These are phyloP conservation scores for Henricia sp. DNA, from an alignment of 53 echinoderm and acorn worm genomes.

Conservation along the genomic window DNA sequence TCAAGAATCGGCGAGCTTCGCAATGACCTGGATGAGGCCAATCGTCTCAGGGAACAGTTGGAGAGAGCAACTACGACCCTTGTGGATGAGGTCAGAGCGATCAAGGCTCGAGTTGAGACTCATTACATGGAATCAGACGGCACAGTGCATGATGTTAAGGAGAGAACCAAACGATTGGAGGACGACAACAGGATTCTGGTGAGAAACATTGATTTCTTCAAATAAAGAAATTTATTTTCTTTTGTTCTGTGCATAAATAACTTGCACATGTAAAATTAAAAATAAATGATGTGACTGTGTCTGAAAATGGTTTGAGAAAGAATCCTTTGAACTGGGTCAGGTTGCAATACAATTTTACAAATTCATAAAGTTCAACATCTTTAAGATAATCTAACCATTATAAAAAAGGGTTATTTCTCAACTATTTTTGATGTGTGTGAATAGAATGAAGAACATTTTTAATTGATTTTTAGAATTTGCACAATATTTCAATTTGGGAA, in stretches of 20 bases:
- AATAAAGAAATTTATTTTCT: background rate
- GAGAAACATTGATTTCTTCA: constrained; percentile 19
- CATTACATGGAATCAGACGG: constrained; percentile 76
- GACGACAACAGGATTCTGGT: constrained; percentile 90
- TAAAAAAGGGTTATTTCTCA: background rate
- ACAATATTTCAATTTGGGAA: no score
- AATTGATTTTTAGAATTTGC: no score
- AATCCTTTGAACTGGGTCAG: no score
- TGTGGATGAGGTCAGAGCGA: constrained; percentile 88
- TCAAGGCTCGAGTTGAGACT: constrained; percentile 82
- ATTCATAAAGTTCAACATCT: no score
- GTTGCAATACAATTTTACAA: no score
- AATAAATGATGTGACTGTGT: no score
- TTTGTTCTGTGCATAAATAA: constrained; percentile 2
- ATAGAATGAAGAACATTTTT: no score
- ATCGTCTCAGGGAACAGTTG: constrained; percentile 88
- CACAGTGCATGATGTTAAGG: constrained; percentile 89
- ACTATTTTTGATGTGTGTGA: background rate
- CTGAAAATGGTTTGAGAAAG: no score
- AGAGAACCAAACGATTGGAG: constrained; percentile 85
- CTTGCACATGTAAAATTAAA: no score
- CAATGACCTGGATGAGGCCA: constrained; percentile 93
- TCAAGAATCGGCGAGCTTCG: constrained; percentile 86
- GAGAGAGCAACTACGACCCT: constrained; percentile 87
- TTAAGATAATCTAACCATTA: no score